A percentile compares a stretch with the other conserved stretches of the same genome.
Evolutionary conservation across 2,888 invertebrate genomes (phyloP).

Genomic region (Eledona agricola): DNA sequence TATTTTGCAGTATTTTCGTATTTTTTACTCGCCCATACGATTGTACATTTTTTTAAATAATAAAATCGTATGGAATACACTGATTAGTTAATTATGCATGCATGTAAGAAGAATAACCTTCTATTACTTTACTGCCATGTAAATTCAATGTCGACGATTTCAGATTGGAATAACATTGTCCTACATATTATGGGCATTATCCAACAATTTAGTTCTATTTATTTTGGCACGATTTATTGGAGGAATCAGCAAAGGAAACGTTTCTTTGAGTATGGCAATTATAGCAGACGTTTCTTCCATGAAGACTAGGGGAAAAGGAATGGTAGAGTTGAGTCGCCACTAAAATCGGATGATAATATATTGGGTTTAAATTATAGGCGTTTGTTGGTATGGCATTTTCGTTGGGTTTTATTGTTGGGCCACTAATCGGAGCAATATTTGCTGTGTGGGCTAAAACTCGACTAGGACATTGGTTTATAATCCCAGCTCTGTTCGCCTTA

Average conservation of each 20-base stretch:
- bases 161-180: slow-evolving; percentile 87
- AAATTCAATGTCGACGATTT: no score
- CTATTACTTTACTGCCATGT: no score
- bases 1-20: no score
- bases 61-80: no score
- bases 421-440: slow-evolving; percentile 92
- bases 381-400: slow-evolving; percentile 97
- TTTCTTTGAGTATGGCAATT: slow-evolving; percentile 93
- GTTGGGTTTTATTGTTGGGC: slow-evolving; percentile 96
- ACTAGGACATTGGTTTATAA: slow-evolving; percentile 77
- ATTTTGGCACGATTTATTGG: slow-evolving; percentile 92
- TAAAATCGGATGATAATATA: slow-evolving; percentile 1
- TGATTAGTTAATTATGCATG: no score
- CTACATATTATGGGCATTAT: slow-evolving; percentile 89
- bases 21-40: no score
- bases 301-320: slow-evolving; percentile 88
- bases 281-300: slow-evolving; percentile 90
- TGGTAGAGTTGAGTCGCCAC: slow-evolving; percentile 72
- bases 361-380: slow-evolving; percentile 71
- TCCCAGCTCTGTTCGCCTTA: slow-evolving; percentile 82
- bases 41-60: no score
- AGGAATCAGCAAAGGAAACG: slow-evolving; percentile 96
- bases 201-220: slow-evolving; percentile 88
- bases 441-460: slow-evolving; percentile 73
- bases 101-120: no score